Evolutionary conservation across 2,113 vertebrate species (phyloP), one percentile per base, ranked within the genome.

Genomic region (Nansenia antarctica): DNA sequence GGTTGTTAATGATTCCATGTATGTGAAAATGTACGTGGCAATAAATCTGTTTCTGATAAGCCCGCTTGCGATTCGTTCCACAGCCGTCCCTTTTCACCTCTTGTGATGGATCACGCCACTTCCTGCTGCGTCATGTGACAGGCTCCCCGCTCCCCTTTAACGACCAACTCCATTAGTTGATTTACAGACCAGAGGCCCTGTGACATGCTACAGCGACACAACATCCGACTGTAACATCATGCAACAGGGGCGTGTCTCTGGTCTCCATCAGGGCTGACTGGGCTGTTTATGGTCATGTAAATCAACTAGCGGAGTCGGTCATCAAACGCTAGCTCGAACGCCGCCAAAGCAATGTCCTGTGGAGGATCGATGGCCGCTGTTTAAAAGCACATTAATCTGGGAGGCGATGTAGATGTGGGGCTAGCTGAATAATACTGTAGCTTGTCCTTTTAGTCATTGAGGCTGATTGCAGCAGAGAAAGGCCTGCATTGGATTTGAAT

Each of bases 1-100:
- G 39, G 62, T 64, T 45, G 35, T 64, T 47, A 11, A 63, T 63
- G 62, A n/a, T n/a, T n/a, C n/a, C n/a, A n/a, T n/a, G n/a, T n/a
- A n/a, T n/a, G n/a, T n/a, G n/a, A n/a, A n/a, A n/a, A n/a, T n/a
- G n/a, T n/a, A n/a, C n/a, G n/a, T n/a, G n/a, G n/a, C n/a, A n/a
- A n/a, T n/a, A n/a, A n/a, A n/a, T n/a, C n/a, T n/a, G n/a, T n/a
- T n/a, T n/a, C n/a, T n/a, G n/a, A 45, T 64, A 27, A 27, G 27
- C 20, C 5, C 62, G n/a, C n/a, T 27, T 3, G 5, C 37, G 14
- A 63, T 63, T 27, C 18, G 14, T 30, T 35, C 18, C 22, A 6
- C 58, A 58, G 27, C 55, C 26, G 12, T 18, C 29, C 5, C 24
- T 30, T 15, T 65, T 58, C 24, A 24, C 9, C 32, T 20, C 18